Percentiles rank a stretch among this genome's conserved stretches.
phyloP scores from a whole-genome alignment of 2,113 vertebrate genomes.

The Cyanoramphus novaezelandiae region DNA sequence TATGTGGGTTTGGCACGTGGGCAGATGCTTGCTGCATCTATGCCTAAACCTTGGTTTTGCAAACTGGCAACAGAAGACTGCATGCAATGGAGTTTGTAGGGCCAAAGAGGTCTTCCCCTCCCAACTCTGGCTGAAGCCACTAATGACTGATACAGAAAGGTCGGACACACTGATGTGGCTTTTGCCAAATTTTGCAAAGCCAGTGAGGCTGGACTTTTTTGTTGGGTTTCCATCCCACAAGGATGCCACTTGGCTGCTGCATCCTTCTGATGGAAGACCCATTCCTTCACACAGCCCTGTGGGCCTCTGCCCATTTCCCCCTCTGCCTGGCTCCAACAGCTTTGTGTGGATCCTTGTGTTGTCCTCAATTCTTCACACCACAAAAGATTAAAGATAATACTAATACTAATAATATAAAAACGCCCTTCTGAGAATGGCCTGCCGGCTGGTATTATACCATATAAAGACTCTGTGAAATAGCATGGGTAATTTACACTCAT shows the following conservation, averaged over 20 bases:
- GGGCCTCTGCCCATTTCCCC: background rate
- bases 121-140: background rate
- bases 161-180: background rate
- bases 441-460: constrained; percentile 69
- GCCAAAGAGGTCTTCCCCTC: background rate
- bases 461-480: constrained; percentile 79
- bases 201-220: background rate
- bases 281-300: constrained; percentile 29
- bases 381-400: constrained; percentile 82
- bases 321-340: background rate
- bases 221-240: background rate
- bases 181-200: background rate
- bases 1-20: fast-evolving
- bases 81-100: background rate
- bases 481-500: constrained; percentile 82
- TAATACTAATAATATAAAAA: constrained; percentile 73
- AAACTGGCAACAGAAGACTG: background rate
- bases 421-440: constrained; percentile 71
- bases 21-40: background rate
- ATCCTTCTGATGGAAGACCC: background rate
- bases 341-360: constrained; percentile 53
- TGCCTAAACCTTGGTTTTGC: background rate
- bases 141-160: background rate
- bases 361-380: constrained; percentile 74
- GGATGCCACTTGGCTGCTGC: background rate